Percentiles rank a stretch among this genome's conserved stretches.
phyloP scores from a whole-genome alignment of 2,797 vertebrate species.

The Erethizon dorsatum region DNA sequence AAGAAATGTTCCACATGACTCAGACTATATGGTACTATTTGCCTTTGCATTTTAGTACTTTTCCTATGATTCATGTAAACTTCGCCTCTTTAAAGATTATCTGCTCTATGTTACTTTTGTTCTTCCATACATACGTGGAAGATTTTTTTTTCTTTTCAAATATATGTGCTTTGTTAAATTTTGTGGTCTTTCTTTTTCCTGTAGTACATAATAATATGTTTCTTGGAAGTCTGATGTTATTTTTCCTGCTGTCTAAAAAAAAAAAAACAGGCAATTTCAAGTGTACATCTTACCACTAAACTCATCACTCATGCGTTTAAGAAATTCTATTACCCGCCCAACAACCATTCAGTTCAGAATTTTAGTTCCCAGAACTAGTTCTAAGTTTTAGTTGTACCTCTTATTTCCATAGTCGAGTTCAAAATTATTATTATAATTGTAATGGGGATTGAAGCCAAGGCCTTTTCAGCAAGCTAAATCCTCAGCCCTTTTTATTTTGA shows the following conservation, averaged over 20 bases:
- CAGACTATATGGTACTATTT: background rate
- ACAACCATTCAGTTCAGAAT: background rate
- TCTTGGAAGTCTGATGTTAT: background rate
- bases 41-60: background rate
- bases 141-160: slow-evolving; percentile 17
- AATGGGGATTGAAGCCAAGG: background rate
- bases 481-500: background rate
- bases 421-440: background rate
- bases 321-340: background rate
- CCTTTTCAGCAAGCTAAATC: background rate
- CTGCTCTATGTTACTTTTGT: background rate
- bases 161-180: background rate
- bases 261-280: background rate
- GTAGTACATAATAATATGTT: background rate
- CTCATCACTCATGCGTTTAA: background rate
- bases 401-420: background rate
- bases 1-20: background rate
- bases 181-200: background rate
- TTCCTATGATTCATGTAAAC: background rate
- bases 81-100: background rate
- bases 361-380: background rate
- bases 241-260: slow-evolving; percentile 8
- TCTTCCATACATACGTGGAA: background rate
- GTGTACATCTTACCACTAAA: background rate
- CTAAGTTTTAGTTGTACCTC: background rate